phyloP scores from a whole-genome alignment of 2,113 vertebrate genomes.

The Catharus fuscescens region DNA sequence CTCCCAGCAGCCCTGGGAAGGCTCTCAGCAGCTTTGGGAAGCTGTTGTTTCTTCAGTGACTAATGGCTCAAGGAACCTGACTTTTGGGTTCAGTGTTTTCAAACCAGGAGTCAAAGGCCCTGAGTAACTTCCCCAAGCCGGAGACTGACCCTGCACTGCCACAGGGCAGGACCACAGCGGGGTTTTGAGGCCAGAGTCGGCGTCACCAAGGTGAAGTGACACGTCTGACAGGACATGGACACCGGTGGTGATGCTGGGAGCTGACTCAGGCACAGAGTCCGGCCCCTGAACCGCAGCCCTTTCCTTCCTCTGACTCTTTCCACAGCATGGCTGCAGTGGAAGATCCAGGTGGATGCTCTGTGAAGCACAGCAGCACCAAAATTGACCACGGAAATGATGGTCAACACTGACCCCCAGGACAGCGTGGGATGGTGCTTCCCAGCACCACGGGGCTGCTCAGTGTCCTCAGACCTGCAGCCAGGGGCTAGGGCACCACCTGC shows the following conservation, averaged over 20 bases:
- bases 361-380: neutral
- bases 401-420: neutral
- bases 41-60: neutral
- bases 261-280: neutral
- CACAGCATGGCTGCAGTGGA: accelerated
- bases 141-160: neutral
- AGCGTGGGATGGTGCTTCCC: neutral
- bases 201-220: neutral
- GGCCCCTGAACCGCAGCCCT: neutral
- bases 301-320: neutral
- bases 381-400: neutral
- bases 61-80: neutral
- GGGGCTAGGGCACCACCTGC: neutral
- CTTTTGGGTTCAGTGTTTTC: neutral
- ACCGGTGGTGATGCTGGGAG: accelerated
- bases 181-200: neutral
- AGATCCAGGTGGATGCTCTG: neutral
- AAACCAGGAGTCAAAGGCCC: neutral
- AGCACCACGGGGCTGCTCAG: accelerated
- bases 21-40: neutral
- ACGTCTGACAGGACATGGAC: accelerated
- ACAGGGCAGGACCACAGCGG: neutral
- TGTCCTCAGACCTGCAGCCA: neutral
- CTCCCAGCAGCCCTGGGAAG: neutral
- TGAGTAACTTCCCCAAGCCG: neutral